phyloP scores from a whole-genome alignment of 2,888 invertebrate genomes.

The Cacoxenus indagator region DNA sequence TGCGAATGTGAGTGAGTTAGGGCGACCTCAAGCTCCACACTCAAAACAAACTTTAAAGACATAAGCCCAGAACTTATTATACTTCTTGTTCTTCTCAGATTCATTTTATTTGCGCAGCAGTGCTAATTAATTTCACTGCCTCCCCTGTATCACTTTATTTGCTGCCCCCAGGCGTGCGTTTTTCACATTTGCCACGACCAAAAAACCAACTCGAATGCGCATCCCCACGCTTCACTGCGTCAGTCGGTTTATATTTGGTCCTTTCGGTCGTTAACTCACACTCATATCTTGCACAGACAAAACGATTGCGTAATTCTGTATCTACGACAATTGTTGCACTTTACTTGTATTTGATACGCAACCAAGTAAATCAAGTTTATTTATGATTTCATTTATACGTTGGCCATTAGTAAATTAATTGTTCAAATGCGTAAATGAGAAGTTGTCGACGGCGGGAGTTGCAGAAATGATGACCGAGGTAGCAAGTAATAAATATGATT shows the following conservation, averaged over 20 bases:
- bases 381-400: slow-evolving; percentile 49
- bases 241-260: neutral
- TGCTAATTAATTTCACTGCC: slow-evolving; percentile 21
- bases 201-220: neutral
- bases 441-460: neutral
- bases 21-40: slow-evolving; percentile 25
- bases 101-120: slow-evolving; percentile 20
- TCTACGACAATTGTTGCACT: slow-evolving; percentile 39
- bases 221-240: slow-evolving; percentile 40
- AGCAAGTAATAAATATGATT: neutral
- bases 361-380: slow-evolving; percentile 53
- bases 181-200: neutral
- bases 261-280: neutral
- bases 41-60: slow-evolving; percentile 19
- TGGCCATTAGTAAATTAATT: slow-evolving; percentile 47
- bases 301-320: neutral
- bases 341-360: slow-evolving; percentile 54
- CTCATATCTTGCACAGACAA: neutral
- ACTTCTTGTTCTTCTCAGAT: neutral
- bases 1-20: slow-evolving; percentile 32
- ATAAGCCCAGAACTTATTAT: too few relatives aligned
- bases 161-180: neutral
- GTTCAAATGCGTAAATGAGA: neutral
- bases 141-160: neutral
- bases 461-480: neutral